phyloP scores from a whole-genome alignment of 2,113 vertebrate genomes.

The Clinocottus analis region DNA sequence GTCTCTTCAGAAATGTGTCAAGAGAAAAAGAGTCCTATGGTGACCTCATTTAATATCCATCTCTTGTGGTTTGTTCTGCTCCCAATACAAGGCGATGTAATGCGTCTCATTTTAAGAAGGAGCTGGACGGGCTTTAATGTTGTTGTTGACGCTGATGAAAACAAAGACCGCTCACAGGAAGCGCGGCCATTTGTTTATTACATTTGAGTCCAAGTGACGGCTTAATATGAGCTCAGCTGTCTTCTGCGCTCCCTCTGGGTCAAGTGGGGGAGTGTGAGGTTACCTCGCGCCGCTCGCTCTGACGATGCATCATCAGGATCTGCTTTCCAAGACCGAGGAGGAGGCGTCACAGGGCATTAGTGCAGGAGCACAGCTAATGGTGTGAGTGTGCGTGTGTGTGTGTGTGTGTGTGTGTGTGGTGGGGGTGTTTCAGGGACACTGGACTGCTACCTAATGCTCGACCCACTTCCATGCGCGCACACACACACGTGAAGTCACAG shows the following conservation, averaged over 20 bases:
- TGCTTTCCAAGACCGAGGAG: conserved; percentile 16
- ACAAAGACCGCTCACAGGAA: conserved; percentile 26
- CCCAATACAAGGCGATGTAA: not conserved
- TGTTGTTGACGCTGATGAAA: conserved; percentile 7
- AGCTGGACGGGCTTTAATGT: not conserved
- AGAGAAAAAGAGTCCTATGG: not conserved
- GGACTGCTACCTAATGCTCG: not conserved
- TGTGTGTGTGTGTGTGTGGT: conserved; percentile 11
- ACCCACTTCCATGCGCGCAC: not conserved
- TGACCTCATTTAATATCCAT: not conserved
- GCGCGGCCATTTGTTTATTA: conserved; percentile 29
- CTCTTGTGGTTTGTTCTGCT: accelerated
- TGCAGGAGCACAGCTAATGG: not conserved
- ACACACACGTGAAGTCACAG: not conserved
- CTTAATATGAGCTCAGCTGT: conserved; percentile 57
- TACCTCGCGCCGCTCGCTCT: conserved; percentile 28
- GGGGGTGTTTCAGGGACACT: conserved; percentile 26
- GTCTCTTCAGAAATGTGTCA: not conserved
- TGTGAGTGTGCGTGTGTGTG: not conserved
- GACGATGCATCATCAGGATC: conserved; percentile 35
- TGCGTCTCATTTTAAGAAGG: not conserved
- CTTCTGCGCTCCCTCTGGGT: conserved; percentile 28
- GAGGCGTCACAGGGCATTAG: conserved; percentile 47
- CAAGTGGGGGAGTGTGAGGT: conserved; percentile 1
- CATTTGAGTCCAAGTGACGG: conserved; percentile 25